Evolutionary conservation across 2,797 vertebrate species (phyloP).

Genomic region (Eupleurogrammus muticus): DNA sequence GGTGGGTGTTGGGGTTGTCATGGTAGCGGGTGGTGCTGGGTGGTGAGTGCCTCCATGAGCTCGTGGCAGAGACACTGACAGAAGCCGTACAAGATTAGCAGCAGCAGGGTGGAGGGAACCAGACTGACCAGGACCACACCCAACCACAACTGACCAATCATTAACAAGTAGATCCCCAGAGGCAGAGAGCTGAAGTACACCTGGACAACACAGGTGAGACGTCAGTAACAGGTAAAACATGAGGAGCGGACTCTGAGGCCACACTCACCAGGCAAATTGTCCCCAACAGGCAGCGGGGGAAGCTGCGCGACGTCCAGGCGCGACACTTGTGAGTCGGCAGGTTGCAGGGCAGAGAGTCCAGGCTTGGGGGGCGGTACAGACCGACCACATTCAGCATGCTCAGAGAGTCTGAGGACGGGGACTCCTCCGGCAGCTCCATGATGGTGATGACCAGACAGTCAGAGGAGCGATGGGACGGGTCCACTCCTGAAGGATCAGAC

Average conservation of each 20-base stretch:
- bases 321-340: conserved; percentile 83
- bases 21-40: conserved; percentile 38
- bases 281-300: conserved; percentile 89
- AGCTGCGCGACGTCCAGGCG: conserved; percentile 80
- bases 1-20: conserved; percentile 15
- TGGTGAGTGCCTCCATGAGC: conserved; percentile 76
- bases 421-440: conserved; percentile 88
- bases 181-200: conserved; percentile 92
- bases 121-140: conserved; percentile 89
- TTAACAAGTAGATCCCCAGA: conserved; percentile 92
- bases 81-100: conserved; percentile 89
- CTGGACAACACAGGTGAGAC: conserved; percentile 33
- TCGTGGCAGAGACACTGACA: conserved; percentile 91
- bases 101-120: conserved; percentile 90
- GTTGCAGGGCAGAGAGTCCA: conserved; percentile 83
- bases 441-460: conserved; percentile 92
- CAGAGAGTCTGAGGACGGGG: conserved; percentile 84
- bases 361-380: conserved; percentile 84
- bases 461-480: conserved; percentile 75
- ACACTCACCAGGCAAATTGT: conserved; percentile 85
- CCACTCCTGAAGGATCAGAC: conserved; percentile 24
- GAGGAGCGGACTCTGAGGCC: too few relatives aligned
- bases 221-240: background rate
- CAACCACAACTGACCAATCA: conserved; percentile 88
- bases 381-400: conserved; percentile 87